These are phyloP conservation scores for Vespertilio murinus DNA, from an alignment of 2,797 vertebrate species.

Conservation along the genomic window DNA sequence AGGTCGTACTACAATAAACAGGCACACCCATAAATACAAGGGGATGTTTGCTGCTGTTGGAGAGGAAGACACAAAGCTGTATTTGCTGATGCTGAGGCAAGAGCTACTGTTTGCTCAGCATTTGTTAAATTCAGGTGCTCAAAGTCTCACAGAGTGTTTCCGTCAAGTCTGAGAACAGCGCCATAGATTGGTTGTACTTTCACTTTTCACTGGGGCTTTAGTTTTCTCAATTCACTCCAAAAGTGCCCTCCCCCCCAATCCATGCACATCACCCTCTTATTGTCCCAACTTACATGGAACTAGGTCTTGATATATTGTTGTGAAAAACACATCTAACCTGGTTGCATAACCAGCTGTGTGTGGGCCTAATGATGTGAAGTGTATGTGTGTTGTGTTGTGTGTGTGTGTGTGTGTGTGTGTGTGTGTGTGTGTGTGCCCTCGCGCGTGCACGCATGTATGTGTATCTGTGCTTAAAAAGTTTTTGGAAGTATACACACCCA, in stretches of 20 bases:
- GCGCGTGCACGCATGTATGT: too few species aligned
- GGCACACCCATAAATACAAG: not conserved
- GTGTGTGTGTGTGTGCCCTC: not conserved
- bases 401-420: too few species aligned
- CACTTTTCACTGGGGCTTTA: not conserved
- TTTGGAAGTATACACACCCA: not conserved
- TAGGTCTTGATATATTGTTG: not conserved
- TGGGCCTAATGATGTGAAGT: too few species aligned
- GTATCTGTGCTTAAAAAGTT: not conserved
- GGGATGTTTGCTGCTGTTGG: not conserved
- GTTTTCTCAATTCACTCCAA: not conserved
- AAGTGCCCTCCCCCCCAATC: not conserved
- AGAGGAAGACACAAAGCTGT: not conserved
- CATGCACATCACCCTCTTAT: not conserved
- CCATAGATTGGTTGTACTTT: not conserved
- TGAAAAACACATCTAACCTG: not conserved
- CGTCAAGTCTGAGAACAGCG: not conserved
- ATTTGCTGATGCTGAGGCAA: not conserved
- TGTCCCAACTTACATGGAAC: not conserved
- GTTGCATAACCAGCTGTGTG: not conserved
- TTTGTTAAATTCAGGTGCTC: not conserved
- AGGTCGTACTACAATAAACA: not conserved
- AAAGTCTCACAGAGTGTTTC: not conserved
- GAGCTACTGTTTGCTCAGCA: not conserved
- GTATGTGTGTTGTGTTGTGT: too few species aligned